A percentile compares a stretch with the other conserved stretches of the same genome.
Evolutionary conservation across 2,113 vertebrate genomes (phyloP).

Genomic region (Nicator chloris): DNA sequence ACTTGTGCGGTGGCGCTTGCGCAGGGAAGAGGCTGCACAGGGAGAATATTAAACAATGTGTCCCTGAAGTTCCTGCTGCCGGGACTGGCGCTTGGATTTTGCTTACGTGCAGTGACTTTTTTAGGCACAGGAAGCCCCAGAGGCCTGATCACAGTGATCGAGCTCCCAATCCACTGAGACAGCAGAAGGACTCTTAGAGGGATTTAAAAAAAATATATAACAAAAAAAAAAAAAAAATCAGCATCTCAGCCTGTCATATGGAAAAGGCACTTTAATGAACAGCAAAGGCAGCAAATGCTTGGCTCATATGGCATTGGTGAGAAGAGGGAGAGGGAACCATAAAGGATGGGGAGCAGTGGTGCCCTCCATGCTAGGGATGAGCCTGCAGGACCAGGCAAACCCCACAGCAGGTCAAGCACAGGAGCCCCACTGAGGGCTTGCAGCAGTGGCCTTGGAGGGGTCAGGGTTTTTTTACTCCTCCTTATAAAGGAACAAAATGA

Average conservation of each 20-base stretch:
- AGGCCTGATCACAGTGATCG: constrained; percentile 65
- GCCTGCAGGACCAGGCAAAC: background rate
- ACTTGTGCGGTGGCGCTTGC: constrained; percentile 5
- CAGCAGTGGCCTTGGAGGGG: background rate
- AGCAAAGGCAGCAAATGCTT: background rate
- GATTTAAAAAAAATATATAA: background rate
- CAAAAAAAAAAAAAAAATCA: background rate
- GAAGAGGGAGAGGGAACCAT: background rate
- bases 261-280: constrained; percentile 16
- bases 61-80: constrained; percentile 39
- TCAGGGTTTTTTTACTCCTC: background rate
- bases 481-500: background rate
- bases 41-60: constrained; percentile 47
- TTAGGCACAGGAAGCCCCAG: constrained; percentile 65
- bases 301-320: background rate
- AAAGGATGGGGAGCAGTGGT: background rate
- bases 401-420: background rate
- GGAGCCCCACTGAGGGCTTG: background rate
- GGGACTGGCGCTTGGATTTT: constrained; percentile 43
- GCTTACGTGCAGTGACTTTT: constrained; percentile 66
- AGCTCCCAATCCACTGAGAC: constrained; percentile 68
- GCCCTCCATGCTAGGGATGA: background rate
- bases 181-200: constrained; percentile 65
- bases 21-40: background rate
- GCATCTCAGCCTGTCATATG: constrained; percentile 22